A percentile compares a stretch with the other conserved stretches of the same genome.
These are phyloP conservation scores for Lasiommata megera DNA, from an alignment of 2,888 invertebrate species.

Conservation along the genomic window DNA sequence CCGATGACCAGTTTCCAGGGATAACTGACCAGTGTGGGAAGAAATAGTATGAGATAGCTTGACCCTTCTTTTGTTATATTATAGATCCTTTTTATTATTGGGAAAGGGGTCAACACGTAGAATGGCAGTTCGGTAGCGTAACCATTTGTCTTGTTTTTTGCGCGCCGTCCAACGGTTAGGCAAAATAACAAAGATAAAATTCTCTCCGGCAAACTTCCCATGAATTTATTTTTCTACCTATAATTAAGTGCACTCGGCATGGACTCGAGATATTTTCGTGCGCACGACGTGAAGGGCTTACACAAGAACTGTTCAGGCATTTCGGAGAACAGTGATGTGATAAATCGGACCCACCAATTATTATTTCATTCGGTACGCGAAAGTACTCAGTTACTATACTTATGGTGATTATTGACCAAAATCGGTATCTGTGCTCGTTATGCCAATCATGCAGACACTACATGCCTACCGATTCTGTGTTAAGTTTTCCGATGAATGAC, in stretches of 20 bases:
- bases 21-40: constrained; percentile 78
- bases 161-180: constrained; percentile 55
- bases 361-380: constrained; percentile 77
- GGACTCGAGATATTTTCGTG: constrained; percentile 75
- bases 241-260: constrained; percentile 73
- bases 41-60: constrained; percentile 57
- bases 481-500: constrained; percentile 11
- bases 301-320: constrained; percentile 74
- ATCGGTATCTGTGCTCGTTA: constrained; percentile 74
- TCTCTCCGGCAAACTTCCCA: constrained; percentile 60
- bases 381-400: constrained; percentile 68
- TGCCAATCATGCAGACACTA: constrained; percentile 62
- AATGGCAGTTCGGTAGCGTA: constrained; percentile 47
- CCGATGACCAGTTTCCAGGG: constrained; percentile 69
- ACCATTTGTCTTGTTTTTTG: constrained; percentile 66
- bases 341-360: constrained; percentile 80
- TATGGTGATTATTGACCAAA: constrained; percentile 77
- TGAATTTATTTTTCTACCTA: constrained; percentile 74
- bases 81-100: constrained; percentile 56
- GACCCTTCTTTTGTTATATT: constrained; percentile 65
- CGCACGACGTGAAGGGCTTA: constrained; percentile 75
- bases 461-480: constrained; percentile 23
- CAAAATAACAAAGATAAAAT: constrained; percentile 62
- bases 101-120: constrained; percentile 57
- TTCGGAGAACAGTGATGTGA: constrained; percentile 78